Percentiles rank a stretch among this genome's conserved stretches.
phyloP scores from a whole-genome alignment of 2,888 invertebrate species.

The Yponomeuta cagnagella region DNA sequence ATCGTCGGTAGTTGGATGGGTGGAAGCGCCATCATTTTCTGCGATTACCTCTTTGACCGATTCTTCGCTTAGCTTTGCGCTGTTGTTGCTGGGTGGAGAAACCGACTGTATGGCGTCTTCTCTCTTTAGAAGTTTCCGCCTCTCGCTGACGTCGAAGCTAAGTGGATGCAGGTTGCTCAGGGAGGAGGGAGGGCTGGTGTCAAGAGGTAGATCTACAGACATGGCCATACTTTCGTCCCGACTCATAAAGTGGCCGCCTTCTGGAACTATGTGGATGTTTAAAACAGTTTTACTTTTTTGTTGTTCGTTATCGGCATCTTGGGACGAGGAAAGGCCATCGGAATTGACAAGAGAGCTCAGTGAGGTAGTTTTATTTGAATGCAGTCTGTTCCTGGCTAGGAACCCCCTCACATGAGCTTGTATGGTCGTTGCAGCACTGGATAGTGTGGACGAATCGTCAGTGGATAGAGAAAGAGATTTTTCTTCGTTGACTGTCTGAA shows the following conservation, averaged over 20 bases:
- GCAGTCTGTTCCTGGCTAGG: constrained; percentile 74
- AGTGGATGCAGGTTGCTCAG: constrained; percentile 52
- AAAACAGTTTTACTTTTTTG: constrained; percentile 56
- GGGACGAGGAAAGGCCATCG: constrained; percentile 43
- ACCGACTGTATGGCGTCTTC: constrained; percentile 71
- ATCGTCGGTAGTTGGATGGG: not conserved
- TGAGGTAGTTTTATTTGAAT: constrained; percentile 56
- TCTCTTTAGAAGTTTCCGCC: constrained; percentile 62
- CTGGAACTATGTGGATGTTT: constrained; percentile 66
- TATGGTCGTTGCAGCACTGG: constrained; percentile 78
- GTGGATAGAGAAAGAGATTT: constrained; percentile 67
- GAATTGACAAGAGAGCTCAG: constrained; percentile 55
- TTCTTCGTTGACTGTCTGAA: constrained; percentile 72
- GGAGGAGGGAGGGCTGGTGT: constrained; percentile 49
- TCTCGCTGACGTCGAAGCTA: constrained; percentile 59
- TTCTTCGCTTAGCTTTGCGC: constrained; percentile 65
- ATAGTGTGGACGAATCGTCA: constrained; percentile 62
- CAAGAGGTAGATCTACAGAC: constrained; percentile 60
- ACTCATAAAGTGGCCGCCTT: constrained; percentile 53
- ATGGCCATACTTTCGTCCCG: constrained; percentile 62
- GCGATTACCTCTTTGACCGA: constrained; percentile 41
- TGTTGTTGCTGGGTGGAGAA: constrained; percentile 65
- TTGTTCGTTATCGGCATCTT: constrained; percentile 49
- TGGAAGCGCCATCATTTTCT: constrained; percentile 25
- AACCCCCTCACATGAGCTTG: constrained; percentile 82